Percentiles rank a stretch among this genome's conserved stretches.
phyloP scores from a whole-genome alignment of 1,140 invertebrate genomes.

The Drosophila takahashii region DNA sequence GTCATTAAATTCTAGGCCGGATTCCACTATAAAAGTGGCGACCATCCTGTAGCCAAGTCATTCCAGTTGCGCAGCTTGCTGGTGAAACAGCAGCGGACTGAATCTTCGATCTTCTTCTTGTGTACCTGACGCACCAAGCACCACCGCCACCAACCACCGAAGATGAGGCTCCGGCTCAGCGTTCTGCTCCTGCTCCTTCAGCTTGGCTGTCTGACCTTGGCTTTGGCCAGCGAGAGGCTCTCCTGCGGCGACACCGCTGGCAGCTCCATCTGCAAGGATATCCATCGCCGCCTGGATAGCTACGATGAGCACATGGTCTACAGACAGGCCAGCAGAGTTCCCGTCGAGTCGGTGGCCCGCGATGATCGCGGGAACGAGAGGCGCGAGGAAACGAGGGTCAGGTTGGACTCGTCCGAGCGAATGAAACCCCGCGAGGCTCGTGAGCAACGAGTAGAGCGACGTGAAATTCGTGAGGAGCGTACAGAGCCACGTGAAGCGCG shows the following conservation, averaged over 20 bases:
- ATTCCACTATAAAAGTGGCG: conserved; percentile 58
- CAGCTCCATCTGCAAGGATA: conserved; percentile 21
- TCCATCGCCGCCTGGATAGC: conserved; percentile 29
- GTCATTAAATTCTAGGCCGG: not conserved
- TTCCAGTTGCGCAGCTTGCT: conserved; percentile 55
- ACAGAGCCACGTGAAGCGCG: not conserved
- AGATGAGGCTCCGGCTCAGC: conserved; percentile 59
- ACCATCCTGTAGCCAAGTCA: conserved; percentile 19
- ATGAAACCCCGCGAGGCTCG: not conserved
- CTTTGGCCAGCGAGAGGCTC: conserved; percentile 14
- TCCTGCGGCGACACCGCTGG: conserved; percentile 2
- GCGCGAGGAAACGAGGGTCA: conserved; percentile 11
- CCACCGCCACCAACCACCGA: not conserved
- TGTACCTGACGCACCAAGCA: conserved; percentile 26
- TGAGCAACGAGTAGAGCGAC: not conserved
- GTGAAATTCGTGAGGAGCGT: not conserved
- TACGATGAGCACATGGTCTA: conserved; percentile 72
- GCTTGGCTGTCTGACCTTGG: conserved; percentile 35
- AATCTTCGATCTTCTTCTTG: conserved; percentile 19
- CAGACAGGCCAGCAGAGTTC: conserved; percentile 37
- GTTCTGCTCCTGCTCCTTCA: conserved; percentile 53
- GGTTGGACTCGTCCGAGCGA: not conserved
- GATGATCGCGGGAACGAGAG: conserved; percentile 17
- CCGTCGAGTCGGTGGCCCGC: conserved; percentile 9
- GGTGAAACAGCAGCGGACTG: conserved; percentile 29